A percentile compares a stretch with the other conserved stretches of the same genome.
Conservation (phyloP, 2,113 vertebrate genomes). For the Halcyon malimbica region DNA sequence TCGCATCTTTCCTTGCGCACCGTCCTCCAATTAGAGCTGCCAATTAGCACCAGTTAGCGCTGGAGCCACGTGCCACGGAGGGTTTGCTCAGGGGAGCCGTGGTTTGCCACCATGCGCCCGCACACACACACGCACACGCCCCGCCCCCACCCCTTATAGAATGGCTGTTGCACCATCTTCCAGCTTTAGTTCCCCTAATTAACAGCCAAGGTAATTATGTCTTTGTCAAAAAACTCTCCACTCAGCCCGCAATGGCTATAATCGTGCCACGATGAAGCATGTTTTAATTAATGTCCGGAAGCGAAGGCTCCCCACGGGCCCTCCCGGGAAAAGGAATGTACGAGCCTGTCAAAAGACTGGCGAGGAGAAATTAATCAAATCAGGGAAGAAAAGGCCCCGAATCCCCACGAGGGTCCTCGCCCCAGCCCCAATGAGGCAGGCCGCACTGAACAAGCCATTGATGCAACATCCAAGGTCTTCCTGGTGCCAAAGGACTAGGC, state of each 20-base stretch:
- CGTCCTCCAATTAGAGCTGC: not conserved
- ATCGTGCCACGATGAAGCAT: fast-evolving
- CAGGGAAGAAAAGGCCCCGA: not conserved
- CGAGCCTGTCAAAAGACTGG: not conserved
- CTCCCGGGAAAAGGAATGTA: not conserved
- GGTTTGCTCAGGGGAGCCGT: not conserved
- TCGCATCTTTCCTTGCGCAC: fast-evolving
- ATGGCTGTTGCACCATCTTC: fast-evolving
- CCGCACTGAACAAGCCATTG: not conserved
- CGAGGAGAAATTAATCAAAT: constrained; percentile 17
- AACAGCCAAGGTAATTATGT: not conserved
- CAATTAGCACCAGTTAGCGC: not conserved
- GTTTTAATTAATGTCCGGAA: not conserved
- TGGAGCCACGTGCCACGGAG: fast-evolving
- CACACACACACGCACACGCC: too few species aligned
- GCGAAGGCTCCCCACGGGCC: fast-evolving
- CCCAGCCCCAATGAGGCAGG: fast-evolving
- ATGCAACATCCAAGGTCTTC: not conserved
- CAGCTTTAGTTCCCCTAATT: not conserved
- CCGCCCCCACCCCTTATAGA: not conserved
- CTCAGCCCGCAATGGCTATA: fast-evolving
- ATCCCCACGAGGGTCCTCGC: not conserved
- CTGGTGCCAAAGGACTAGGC: not conserved
- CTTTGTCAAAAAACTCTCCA: not conserved
- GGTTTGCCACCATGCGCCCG: not conserved